phyloP scores from a whole-genome alignment of 2,797 vertebrate species.

The Philypnodon macrostomus region DNA sequence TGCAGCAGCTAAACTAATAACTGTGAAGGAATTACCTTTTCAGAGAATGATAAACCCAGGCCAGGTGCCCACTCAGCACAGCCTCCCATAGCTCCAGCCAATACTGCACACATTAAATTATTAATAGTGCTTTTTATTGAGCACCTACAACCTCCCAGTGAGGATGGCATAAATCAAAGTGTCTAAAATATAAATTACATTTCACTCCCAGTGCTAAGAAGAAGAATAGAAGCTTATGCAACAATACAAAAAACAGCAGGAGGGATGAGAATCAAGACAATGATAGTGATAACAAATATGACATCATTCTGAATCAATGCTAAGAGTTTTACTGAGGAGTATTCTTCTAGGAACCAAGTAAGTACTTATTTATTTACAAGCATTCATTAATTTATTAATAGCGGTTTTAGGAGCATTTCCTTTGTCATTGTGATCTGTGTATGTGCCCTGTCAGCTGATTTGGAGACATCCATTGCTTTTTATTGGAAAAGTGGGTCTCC shows the following conservation, averaged over 20 bases:
- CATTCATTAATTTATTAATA: no score
- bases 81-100: conserved; percentile 26
- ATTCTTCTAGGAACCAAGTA: no score
- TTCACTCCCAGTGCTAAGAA: conserved; percentile 22
- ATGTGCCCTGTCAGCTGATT: no score
- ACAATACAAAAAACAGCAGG: conserved; percentile 4
- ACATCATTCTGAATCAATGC: no score
- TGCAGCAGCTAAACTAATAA: background rate
- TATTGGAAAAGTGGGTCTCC: no score
- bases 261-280: background rate
- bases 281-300: background rate
- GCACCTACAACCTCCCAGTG: conserved; percentile 41
- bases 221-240: conserved; percentile 22
- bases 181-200: conserved; percentile 40
- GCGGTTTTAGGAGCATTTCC: no score
- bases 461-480: no score
- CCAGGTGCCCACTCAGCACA: conserved; percentile 25
- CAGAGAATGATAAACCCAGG: background rate
- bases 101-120: conserved; percentile 53
- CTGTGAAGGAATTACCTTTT: no score
- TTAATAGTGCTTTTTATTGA: conserved; percentile 53
- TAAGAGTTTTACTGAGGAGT: no score
- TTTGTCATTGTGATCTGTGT: no score
- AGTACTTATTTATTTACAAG: no score
- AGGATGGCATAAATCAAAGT: conserved; percentile 49